Conservation (phyloP, 2,113 vertebrate genomes). For the Phyllostomus hastatus region DNA sequence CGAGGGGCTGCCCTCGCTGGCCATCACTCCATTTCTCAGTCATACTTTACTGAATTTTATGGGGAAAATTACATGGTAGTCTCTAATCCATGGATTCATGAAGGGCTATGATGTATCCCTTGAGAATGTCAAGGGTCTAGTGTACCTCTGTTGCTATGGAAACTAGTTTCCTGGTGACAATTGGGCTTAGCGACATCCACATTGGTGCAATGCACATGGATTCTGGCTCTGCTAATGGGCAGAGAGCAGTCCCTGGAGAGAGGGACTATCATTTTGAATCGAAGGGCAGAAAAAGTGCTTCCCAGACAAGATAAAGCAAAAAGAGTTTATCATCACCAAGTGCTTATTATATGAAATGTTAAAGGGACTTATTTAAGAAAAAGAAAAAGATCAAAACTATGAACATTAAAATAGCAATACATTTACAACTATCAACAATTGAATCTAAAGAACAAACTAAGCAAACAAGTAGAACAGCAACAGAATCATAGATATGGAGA, state of each 20-base stretch:
- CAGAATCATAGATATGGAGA: too few relatives aligned
- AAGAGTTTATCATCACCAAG: too few relatives aligned
- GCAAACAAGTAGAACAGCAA: too few relatives aligned
- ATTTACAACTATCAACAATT: too few relatives aligned
- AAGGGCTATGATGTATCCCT: conserved; percentile 40
- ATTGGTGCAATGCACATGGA: background rate
- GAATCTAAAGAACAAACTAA: too few relatives aligned
- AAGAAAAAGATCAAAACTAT: too few relatives aligned
- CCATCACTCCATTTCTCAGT: background rate
- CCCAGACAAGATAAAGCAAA: too few relatives aligned
- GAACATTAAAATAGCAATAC: too few relatives aligned
- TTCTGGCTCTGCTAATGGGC: background rate
- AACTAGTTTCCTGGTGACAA: conserved; percentile 49
- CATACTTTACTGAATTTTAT: background rate
- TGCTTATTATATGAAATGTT: too few relatives aligned
- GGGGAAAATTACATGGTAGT: background rate
- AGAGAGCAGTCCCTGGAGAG: background rate
- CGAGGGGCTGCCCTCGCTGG: background rate
- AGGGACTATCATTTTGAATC: background rate
- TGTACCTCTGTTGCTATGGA: conserved; percentile 57
- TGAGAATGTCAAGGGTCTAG: conserved; percentile 59
- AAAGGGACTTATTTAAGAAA: too few relatives aligned
- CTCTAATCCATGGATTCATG: background rate
- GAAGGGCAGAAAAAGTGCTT: too few relatives aligned
- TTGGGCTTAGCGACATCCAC: background rate